Base-by-base conservation (phyloP, 2,113 vertebrate genomes). In the Syngnathus typhle region DNA sequence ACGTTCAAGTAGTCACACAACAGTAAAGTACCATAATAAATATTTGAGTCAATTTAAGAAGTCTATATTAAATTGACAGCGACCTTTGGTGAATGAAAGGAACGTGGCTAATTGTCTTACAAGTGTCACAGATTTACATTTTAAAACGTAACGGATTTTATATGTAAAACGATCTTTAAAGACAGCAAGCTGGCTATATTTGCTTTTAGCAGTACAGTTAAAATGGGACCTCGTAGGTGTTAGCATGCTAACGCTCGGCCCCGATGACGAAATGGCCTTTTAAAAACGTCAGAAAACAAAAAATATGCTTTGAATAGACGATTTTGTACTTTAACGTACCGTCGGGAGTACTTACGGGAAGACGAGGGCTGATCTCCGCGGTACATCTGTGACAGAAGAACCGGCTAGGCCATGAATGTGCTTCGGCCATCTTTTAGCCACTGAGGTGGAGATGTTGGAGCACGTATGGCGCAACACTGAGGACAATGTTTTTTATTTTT, bases 311-410 rank as follows among this genome's bases (percentile, higher is more conserved):
- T 61, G 19, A 12, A 23, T 58, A 36, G 12, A 18, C 13, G 27
- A 16, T 32, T 7, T 27, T 62, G 60, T 44, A 11, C 60, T 13
- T 6, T 23, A 7, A 44, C 41, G 41, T 23, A 62, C 2, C 9
- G 6, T 7, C 13, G 41, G 6, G 41, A 27, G 60, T 51, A 82
- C 91, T 91, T 70, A 93, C 90, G 37, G 92, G 92, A 63, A 93
- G 84, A 46, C 88, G 88, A 63, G 90, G 92, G 64, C 82, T 91
- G 61, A 93, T 93, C 89, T 92, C 91, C 49, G 88, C 87, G 19
- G 88, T 90, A 77, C 94, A 95, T 90, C 92, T 94, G 82, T 95
- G 94, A 87, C 94, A 96, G 90, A 96, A 96, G 80, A 92, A 96
- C 85, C 93, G 93, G 81, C 91, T 92, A 69, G 92, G 91, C 83